Evolutionary conservation across 2,888 invertebrate genomes (phyloP).

Genomic region (Mythimna ferrago): DNA sequence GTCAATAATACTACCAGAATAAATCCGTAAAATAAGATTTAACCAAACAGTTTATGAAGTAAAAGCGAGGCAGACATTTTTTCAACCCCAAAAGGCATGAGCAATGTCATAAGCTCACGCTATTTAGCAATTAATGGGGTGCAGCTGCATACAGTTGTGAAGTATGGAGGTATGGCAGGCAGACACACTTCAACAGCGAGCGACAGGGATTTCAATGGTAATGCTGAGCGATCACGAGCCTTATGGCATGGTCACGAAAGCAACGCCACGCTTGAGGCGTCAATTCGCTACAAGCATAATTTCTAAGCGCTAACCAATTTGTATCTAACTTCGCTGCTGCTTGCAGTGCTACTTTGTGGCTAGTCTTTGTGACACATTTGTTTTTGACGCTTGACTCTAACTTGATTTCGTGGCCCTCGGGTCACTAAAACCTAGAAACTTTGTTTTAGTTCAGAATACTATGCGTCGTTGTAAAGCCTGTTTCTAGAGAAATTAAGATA

Average conservation of each 20-base stretch:
- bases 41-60: conserved; percentile 41
- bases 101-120: conserved; percentile 64
- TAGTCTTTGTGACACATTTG: too few species aligned
- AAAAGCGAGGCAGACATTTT: conserved; percentile 46
- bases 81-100: conserved; percentile 55
- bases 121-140: conserved; percentile 63
- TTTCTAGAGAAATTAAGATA: neutral
- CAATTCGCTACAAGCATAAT: too few species aligned
- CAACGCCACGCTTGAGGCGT: too few species aligned
- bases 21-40: conserved; percentile 54
- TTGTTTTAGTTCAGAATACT: neutral
- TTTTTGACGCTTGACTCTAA: too few species aligned
- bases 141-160: conserved; percentile 61
- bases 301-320: too few species aligned
- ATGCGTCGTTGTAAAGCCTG: neutral
- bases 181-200: conserved; percentile 3
- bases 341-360: too few species aligned
- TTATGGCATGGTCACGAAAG: too few species aligned
- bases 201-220: conserved; percentile 19
- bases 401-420: too few species aligned
- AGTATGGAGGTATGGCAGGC: conserved; percentile 10
- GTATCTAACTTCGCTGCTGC: too few species aligned
- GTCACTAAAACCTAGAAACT: neutral
- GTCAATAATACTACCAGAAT: conserved; percentile 40
- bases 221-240: conserved; percentile 6